Evolutionary conservation across 2,113 vertebrate genomes (phyloP), one percentile per base, ranked within the genome.

Genomic region (Etheostoma cragini): DNA sequence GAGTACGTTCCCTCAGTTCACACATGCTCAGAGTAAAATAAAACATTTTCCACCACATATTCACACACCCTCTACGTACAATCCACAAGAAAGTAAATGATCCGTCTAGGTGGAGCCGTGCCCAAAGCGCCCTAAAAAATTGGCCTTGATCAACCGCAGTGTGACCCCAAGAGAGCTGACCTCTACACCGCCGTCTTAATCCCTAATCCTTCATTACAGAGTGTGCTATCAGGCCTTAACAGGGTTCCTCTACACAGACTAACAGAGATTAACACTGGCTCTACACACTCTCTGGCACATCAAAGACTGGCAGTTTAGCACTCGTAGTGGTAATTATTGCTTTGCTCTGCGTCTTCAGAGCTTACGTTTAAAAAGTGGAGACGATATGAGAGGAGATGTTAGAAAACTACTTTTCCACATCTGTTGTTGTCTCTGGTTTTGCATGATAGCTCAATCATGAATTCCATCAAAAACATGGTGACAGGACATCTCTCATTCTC

Each of bases 121-220:
- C 30, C 38, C 47, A 65, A 57, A 80, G 52, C 72, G 50, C 35
- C 50, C 15, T 33, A 58, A 80, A 76, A 84, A 84, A 58, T 16
- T 46, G 66, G 38, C 71, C 53, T 21, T 68, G 81, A 92, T 92
- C 86, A 88, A 92, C 84, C 70, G 56, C 77, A 64, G 79, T 52
- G 77, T 47, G 72, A 78, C 80, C 91, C 80, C 88, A 52, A 73
- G 83, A 64, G 90, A 88, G 53, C 47, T 92, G 92, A 92, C 92
- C 93, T 70, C 76, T 86, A 69, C 64, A 64, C 83, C 26, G 52
- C 71, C 24, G 63, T 67, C 86, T 90, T 93, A 92, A 92, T 93
- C 85, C 88, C 64, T 90, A 91, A 94, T 92, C 91, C 91, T 84
- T 92, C 91, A 92, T 93, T 92, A 92, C 87, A 81, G 90, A 80